phyloP scores from a whole-genome alignment of 2,113 vertebrate species.

The Jaculus jaculus region DNA sequence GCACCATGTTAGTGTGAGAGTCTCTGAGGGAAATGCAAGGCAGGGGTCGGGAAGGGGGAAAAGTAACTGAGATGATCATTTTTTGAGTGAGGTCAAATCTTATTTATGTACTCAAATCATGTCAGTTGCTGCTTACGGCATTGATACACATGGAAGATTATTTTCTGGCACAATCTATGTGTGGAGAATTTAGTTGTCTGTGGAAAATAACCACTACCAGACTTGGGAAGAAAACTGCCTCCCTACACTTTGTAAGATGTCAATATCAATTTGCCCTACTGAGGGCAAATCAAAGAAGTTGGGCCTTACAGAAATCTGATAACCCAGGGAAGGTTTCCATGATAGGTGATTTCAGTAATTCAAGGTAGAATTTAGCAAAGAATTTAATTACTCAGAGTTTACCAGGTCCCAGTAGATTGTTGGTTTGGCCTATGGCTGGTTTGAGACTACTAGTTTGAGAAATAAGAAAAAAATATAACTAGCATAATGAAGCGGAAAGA shows the following conservation, averaged over 20 bases:
- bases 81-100: slow-evolving; percentile 51
- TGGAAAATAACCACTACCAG: slow-evolving; percentile 77
- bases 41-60: neutral
- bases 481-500: slow-evolving; percentile 32
- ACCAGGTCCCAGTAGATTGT: neutral
- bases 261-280: neutral
- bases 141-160: slow-evolving; percentile 74
- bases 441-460: slow-evolving; percentile 23
- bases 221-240: slow-evolving; percentile 45
- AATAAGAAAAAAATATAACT: slow-evolving; percentile 30
- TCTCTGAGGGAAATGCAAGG: neutral
- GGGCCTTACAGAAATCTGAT: slow-evolving; percentile 25
- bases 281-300: slow-evolving; percentile 10
- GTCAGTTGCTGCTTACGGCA: slow-evolving; percentile 64
- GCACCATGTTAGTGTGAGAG: neutral
- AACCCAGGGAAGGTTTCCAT: slow-evolving; percentile 18
- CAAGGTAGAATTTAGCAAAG: neutral
- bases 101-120: slow-evolving; percentile 50
- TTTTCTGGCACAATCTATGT: slow-evolving; percentile 70
- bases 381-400: slow-evolving; percentile 16
- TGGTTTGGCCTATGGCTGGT: slow-evolving; percentile 28
- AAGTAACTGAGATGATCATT: neutral
- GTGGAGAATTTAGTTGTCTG: slow-evolving; percentile 74
- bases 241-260: neutral
- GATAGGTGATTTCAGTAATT: slow-evolving; percentile 41